Conservation (phyloP, 2,113 vertebrate species). For the Gobiocypris rarus region DNA sequence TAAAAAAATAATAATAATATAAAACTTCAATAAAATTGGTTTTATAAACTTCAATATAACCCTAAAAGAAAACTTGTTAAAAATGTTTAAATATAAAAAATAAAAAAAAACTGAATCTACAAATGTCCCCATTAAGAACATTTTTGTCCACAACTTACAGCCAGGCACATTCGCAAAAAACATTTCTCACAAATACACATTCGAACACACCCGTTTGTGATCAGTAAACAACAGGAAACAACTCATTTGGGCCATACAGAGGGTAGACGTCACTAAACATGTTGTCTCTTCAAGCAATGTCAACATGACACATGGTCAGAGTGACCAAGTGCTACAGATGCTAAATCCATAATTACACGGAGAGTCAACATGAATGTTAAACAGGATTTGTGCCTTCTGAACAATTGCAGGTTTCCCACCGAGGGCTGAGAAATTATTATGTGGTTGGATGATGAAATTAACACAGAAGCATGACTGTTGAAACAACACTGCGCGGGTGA, state of each 20-base stretch:
- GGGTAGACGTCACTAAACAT: neutral
- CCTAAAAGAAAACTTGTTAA: neutral
- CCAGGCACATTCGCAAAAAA: neutral
- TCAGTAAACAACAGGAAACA: neutral
- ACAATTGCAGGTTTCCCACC: conserved; percentile 16
- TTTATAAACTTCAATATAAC: neutral
- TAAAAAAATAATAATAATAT: too few relatives aligned
- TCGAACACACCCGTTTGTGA: neutral
- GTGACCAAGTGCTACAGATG: conserved; percentile 29
- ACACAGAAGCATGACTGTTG: neutral
- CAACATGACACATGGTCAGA: conserved; percentile 8
- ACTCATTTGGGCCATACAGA: neutral
- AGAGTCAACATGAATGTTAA: neutral
- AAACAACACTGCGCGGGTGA: neutral
- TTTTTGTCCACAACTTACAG: neutral
- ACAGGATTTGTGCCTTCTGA: conserved; percentile 8
- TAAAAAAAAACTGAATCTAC: neutral
- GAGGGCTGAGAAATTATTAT: conserved; percentile 32
- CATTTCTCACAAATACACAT: neutral
- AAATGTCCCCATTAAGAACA: neutral
- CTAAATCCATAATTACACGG: conserved; percentile 35
- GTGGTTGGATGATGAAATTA: conserved; percentile 1
- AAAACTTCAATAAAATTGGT: too few relatives aligned
- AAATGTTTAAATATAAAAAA: too few relatives aligned
- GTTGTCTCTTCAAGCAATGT: conserved; percentile 9